Evolutionary conservation across 2,888 invertebrate species (phyloP), one percentile per base, ranked within the genome.

Genomic region (Ophion obscuratus): DNA sequence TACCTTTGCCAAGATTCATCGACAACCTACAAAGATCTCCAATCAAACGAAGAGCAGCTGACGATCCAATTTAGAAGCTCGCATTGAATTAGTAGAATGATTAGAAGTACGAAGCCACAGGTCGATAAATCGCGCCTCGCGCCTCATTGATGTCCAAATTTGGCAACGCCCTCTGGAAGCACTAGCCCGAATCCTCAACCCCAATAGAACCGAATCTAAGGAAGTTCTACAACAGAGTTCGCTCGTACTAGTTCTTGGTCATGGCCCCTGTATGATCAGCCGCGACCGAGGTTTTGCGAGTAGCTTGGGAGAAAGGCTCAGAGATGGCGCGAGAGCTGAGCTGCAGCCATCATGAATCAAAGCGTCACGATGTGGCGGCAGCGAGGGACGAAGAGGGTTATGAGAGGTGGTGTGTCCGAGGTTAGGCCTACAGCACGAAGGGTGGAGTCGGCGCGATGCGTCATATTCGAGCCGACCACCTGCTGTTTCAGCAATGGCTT

Each of bases 301-400:
- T 0, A 64, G 57, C 31, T 81, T 85, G 67, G 9, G 44, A 6
- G 27, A 68, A n/a, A 59, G 59, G 57, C 36, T 75, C 44, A 47
- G 79, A 90, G 91, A 90, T 90, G 92, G 91, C 89, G 83, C 40
- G 11, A 53, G 31, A 40, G 53, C 88, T 87, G 88, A 20, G 10
- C 75, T 82, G 91, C 92, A 91, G 92, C 92, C 92, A 92, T 92
- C 92, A 91, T 92, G 93, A 90, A 92, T 92, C 90, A 90, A 89
- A 89, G 88, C 85, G 64, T 64, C 78, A 40, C 40, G 40, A 87
- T 71, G 87, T 88, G 78, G 82, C 24, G 64, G 78, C 85, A 87
- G 89, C 81, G 88, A 67, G 88, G 89, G 90, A 61, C 84, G 17
- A 36, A 68, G 88, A 89, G 85, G 87, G 83, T 84, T 87, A 89